phyloP scores from a whole-genome alignment of 2,797 vertebrate genomes.

The Pantherophis vulpinus region DNA sequence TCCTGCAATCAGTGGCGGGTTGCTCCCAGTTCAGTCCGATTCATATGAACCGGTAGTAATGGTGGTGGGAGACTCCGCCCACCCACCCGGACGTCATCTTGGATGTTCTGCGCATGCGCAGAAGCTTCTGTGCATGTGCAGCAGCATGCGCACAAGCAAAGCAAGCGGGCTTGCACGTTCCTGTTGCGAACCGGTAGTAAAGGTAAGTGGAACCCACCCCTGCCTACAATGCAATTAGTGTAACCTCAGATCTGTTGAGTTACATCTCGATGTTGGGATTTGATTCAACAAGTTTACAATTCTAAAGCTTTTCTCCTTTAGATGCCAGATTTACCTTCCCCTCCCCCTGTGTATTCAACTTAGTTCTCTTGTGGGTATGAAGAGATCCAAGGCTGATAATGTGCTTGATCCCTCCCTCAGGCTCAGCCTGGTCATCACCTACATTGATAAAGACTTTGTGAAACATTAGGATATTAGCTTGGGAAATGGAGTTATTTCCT shows the following conservation, averaged over 20 bases:
- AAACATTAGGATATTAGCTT: not conserved
- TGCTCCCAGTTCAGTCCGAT: too few species aligned
- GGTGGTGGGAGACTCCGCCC: too few species aligned
- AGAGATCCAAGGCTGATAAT: not conserved
- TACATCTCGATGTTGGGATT: not conserved
- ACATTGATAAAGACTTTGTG: not conserved
- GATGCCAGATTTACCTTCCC: not conserved
- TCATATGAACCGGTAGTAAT: too few species aligned
- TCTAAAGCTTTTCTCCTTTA: not conserved
- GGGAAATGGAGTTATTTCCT: not conserved
- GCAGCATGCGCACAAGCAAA: too few species aligned
- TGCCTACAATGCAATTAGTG: not conserved
- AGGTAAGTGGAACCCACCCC: too few species aligned
- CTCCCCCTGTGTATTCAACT: not conserved
- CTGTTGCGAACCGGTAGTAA: too few species aligned
- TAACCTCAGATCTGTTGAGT: not conserved
- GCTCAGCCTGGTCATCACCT: not conserved
- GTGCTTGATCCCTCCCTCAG: not conserved
- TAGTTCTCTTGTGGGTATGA: not conserved
- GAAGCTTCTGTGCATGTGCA: too few species aligned
- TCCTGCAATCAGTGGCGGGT: not conserved
- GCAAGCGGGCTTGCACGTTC: too few species aligned
- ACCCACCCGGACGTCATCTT: too few species aligned
- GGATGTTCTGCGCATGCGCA: too few species aligned
- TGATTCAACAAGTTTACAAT: not conserved